A percentile compares a stretch with the other conserved stretches of the same genome.
These are phyloP conservation scores for Hypercompe scribonia DNA, from an alignment of 2,888 invertebrate species.

Conservation along the genomic window DNA sequence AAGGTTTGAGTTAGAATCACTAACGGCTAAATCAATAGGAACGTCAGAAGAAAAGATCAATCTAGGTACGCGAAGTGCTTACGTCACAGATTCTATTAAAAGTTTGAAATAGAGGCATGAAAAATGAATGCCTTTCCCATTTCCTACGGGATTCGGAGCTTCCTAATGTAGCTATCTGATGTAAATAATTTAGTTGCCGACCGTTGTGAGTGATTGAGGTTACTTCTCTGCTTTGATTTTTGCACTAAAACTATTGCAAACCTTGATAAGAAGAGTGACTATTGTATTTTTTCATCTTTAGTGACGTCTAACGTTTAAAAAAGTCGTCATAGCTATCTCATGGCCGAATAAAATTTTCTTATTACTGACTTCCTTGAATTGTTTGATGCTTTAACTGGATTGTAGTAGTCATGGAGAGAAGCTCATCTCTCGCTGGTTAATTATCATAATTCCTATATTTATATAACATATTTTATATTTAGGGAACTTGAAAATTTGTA, in stretches of 20 bases:
- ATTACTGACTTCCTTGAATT: too few relatives aligned
- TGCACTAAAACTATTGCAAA: conserved; percentile 7
- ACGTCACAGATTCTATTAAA: conserved; percentile 70
- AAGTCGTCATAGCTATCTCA: too few relatives aligned
- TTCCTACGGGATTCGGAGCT: conserved; percentile 47
- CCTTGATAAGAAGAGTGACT: neutral
- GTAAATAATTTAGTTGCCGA: conserved; percentile 57
- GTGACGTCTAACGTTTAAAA: too few relatives aligned
- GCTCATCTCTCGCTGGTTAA: too few relatives aligned
- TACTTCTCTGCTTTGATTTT: conserved; percentile 27
- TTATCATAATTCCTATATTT: too few relatives aligned
- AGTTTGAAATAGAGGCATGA: conserved; percentile 69
- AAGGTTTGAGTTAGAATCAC: too few relatives aligned
- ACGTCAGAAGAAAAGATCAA: conserved; percentile 28
- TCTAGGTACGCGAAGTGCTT: conserved; percentile 52
- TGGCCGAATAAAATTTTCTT: too few relatives aligned
- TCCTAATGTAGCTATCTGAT: conserved; percentile 48
- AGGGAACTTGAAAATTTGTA: too few relatives aligned
- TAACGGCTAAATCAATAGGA: neutral
- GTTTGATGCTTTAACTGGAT: neutral
- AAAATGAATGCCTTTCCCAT: conserved; percentile 70
- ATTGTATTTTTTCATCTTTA: neutral
- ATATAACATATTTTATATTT: too few relatives aligned
- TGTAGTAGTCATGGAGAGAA: too few relatives aligned
- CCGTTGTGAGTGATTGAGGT: conserved; percentile 27